Conservation (phyloP, 37 sponge, comb jelly and placozoan genomes). For the Ianthella basta region DNA sequence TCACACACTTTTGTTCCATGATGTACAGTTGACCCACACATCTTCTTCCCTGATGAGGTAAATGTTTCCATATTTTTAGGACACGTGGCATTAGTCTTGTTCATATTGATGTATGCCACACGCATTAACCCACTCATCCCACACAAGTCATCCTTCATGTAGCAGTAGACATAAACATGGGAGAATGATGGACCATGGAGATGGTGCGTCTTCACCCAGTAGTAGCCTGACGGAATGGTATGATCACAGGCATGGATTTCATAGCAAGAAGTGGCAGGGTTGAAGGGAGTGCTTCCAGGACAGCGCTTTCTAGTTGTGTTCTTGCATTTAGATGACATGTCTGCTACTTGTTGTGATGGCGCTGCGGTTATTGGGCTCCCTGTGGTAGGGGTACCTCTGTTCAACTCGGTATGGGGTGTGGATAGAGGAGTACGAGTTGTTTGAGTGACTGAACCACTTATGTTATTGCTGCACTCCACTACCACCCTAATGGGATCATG, state of each 20-base stretch:
- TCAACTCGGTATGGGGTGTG: too few species aligned
- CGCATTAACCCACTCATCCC: background rate
- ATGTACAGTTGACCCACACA: too few species aligned
- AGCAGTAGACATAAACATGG: background rate
- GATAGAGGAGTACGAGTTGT: too few species aligned
- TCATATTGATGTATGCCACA: background rate
- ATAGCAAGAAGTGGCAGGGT: background rate
- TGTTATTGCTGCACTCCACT: background rate
- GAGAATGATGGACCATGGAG: too few species aligned
- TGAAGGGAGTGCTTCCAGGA: background rate
- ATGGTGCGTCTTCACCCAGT: conserved; percentile 7
- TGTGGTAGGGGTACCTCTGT: too few species aligned
- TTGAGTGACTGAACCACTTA: too few species aligned
- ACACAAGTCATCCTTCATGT: conserved; percentile 19
- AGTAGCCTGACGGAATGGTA: background rate
- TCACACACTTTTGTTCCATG: too few species aligned
- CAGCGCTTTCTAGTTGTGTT: too few species aligned
- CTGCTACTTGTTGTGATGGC: too few species aligned
- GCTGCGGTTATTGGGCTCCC: too few species aligned
- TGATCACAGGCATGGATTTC: background rate
- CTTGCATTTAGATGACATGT: too few species aligned
- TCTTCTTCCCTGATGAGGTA: too few species aligned
- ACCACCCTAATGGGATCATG: background rate
- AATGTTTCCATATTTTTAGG: background rate
- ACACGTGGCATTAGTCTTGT: background rate